phyloP scores from a whole-genome alignment of 2,797 vertebrate species.

The Heliangelus exortis region DNA sequence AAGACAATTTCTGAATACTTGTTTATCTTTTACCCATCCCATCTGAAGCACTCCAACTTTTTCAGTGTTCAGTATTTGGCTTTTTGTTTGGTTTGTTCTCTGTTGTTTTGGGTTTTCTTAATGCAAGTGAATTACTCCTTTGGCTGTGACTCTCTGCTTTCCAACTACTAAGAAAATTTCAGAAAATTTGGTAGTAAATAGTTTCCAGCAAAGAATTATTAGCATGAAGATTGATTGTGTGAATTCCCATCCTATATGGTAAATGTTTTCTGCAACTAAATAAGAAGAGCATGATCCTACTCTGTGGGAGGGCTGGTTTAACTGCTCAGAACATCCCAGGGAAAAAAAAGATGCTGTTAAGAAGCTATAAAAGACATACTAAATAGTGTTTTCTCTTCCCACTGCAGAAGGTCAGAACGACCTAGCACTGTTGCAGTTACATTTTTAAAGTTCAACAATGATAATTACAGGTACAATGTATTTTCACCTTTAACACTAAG shows the following conservation, averaged over 20 bases:
- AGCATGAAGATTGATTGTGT: conserved; percentile 63
- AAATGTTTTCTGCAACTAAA: conserved; percentile 52
- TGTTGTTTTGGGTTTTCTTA: background rate
- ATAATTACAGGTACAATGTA: conserved; percentile 41
- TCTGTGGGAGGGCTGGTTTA: conserved; percentile 25
- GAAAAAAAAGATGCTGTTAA: background rate
- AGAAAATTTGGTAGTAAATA: conserved; percentile 57
- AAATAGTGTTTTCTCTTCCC: conserved; percentile 14
- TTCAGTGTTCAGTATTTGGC: background rate
- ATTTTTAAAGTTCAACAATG: background rate
- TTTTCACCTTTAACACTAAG: background rate
- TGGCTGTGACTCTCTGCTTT: background rate
- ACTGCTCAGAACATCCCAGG: conserved; percentile 19
- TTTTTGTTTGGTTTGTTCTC: background rate
- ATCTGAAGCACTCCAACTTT: conserved; percentile 1
- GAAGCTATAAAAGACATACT: conserved; percentile 15
- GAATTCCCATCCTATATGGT: conserved; percentile 25
- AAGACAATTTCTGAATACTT: background rate
- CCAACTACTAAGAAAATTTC: conserved; percentile 51
- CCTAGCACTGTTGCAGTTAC: background rate
- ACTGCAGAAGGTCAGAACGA: conserved; percentile 4
- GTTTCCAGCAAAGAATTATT: conserved; percentile 67
- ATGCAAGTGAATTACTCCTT: background rate
- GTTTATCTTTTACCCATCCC: background rate
- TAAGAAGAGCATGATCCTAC: conserved; percentile 27